Conservation (phyloP, 2,797 vertebrate genomes). For the Poecilia velifera region DNA sequence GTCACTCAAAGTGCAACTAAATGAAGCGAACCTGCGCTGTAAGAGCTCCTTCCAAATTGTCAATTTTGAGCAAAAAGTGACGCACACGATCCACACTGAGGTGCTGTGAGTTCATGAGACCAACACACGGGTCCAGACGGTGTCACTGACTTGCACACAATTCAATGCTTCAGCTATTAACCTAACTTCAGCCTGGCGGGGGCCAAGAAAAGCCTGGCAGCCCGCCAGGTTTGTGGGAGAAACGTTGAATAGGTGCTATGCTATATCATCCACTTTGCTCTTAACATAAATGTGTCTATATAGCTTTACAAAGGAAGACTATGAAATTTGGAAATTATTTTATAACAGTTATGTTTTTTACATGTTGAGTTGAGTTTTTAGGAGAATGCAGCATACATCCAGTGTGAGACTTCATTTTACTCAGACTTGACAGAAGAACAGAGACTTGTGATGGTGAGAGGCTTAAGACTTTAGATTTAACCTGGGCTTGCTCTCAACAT, state of each 20-base stretch:
- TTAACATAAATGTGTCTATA: background rate
- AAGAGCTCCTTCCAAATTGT: too few relatives aligned
- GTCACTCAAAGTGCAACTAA: background rate
- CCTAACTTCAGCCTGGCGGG: too few relatives aligned
- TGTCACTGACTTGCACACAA: too few relatives aligned
- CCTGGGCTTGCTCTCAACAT: background rate
- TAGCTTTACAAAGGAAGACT: background rate
- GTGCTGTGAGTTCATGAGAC: too few relatives aligned
- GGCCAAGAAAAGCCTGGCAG: too few relatives aligned
- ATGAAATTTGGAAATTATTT: background rate
- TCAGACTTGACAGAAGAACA: background rate
- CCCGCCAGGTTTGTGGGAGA: too few relatives aligned
- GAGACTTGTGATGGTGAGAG: background rate
- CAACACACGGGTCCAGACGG: too few relatives aligned
- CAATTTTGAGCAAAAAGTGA: too few relatives aligned
- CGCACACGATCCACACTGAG: too few relatives aligned
- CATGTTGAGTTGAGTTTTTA: background rate
- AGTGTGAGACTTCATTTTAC: background rate
- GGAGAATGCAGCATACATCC: background rate
- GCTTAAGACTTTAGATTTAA: background rate
- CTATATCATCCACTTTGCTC: background rate
- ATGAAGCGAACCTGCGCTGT: background rate
- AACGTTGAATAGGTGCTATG: too few relatives aligned
- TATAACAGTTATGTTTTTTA: background rate
- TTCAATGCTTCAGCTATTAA: too few relatives aligned